phyloP scores from a whole-genome alignment of 2,888 invertebrate genomes.

The Watsonalla cultraria region DNA sequence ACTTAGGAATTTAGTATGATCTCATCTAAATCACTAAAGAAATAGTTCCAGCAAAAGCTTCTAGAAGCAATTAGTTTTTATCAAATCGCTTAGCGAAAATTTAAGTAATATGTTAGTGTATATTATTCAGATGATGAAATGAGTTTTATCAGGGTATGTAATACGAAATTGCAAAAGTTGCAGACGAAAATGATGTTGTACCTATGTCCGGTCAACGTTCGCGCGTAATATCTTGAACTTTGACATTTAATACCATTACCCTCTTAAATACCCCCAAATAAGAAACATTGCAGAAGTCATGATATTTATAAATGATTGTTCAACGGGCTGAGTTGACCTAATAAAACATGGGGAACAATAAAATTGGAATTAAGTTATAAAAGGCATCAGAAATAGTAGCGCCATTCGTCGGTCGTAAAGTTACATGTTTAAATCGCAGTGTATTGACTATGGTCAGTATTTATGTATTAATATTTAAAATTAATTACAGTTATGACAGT shows the following conservation, averaged over 20 bases:
- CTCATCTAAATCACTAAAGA: too few species aligned
- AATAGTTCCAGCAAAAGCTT: too few species aligned
- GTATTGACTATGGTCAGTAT: constrained; percentile 53
- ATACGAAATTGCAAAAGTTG: constrained; percentile 30
- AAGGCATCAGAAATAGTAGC: constrained; percentile 25
- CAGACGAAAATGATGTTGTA: constrained; percentile 19
- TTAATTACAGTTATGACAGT: neutral
- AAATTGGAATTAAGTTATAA: constrained; percentile 20
- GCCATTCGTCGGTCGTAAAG: constrained; percentile 37
- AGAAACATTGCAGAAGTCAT: neutral
- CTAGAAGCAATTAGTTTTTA: too few species aligned
- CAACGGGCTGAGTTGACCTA: neutral
- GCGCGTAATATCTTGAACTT: constrained; percentile 33
- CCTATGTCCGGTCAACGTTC: constrained; percentile 38
- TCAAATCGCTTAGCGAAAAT: too few species aligned
- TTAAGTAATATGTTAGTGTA: too few species aligned
- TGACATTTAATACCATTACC: constrained; percentile 32
- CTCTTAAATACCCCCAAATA: too few species aligned
- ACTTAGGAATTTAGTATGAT: too few species aligned
- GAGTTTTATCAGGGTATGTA: neutral
- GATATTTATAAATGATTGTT: neutral
- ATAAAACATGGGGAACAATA: constrained; percentile 7
- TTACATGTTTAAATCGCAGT: constrained; percentile 30
- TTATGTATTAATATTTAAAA: constrained; percentile 1
- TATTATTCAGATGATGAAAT: too few species aligned